phyloP scores from a whole-genome alignment of 2,797 vertebrate genomes.

The Protosalanx chinensis region DNA sequence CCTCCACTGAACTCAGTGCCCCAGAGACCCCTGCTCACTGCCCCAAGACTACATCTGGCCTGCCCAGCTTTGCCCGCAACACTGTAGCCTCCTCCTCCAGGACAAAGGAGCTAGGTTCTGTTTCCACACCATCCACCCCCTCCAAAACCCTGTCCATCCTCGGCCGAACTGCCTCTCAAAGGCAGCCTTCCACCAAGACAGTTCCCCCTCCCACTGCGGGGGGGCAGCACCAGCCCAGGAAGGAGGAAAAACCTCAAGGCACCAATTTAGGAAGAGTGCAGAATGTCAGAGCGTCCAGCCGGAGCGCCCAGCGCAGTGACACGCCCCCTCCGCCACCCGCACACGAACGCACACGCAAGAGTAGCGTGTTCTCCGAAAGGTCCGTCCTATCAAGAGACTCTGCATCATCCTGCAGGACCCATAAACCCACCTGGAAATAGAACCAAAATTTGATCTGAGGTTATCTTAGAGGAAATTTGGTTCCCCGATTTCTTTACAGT shows the following conservation, averaged over 20 bases:
- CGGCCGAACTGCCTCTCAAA: constrained; percentile 72
- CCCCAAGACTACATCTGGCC: constrained; percentile 55
- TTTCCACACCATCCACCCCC: constrained; percentile 58
- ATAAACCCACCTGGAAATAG: constrained; percentile 85
- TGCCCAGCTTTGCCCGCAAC: constrained; percentile 90
- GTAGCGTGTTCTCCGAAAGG: constrained; percentile 75
- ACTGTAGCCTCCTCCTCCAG: constrained; percentile 89
- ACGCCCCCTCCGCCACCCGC: constrained; percentile 53
- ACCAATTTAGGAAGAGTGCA: constrained; percentile 73
- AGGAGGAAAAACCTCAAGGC: constrained; percentile 64
- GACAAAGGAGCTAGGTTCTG: constrained; percentile 69
- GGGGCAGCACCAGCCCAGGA: constrained; percentile 57
- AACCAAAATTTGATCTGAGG: constrained; percentile 22
- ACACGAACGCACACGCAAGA: constrained; percentile 57
- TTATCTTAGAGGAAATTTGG: constrained; percentile 14
- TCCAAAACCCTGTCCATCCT: constrained; percentile 72
- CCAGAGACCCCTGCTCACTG: constrained; percentile 45
- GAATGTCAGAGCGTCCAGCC: constrained; percentile 75
- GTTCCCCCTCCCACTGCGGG: constrained; percentile 35
- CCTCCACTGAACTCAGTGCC: constrained; percentile 62
- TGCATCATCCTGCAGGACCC: constrained; percentile 61
- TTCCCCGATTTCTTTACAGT: constrained; percentile 19
- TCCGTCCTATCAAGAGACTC: constrained; percentile 72
- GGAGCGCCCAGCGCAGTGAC: constrained; percentile 63
- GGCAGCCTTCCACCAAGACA: constrained; percentile 64